Evolutionary conservation across 1,140 invertebrate species (phyloP), one percentile per base, ranked within the genome.

Genomic region (Reticulitermes speratus): DNA sequence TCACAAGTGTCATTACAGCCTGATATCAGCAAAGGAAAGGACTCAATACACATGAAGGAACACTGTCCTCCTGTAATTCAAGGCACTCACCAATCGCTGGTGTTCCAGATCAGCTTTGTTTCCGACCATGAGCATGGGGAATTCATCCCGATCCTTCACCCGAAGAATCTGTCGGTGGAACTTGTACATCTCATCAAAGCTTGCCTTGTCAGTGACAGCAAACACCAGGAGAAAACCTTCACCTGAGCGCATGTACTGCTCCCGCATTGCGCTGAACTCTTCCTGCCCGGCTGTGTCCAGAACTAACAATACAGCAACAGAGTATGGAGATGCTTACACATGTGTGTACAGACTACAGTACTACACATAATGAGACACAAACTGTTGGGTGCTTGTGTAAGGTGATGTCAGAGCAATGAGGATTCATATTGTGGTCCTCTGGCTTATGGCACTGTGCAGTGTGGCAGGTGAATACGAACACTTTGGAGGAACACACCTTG

Each of bases 281-380:
- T 99, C 98, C 91, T 99, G 98, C 0, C 98, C 98, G 59, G 98
- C 98, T 25, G 98, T 99, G 90, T 99, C 98, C 89, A 99, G 91
- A 90, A 99, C 97, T 97, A 88, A 19, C 30, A 90, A 23, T 52
- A 85, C 2, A 69, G 32, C 11, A 32, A 84, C 25, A 16, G 55
- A n/a, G 75, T 81, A 81, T 81, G 11, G 2, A 81, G 9, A 48
- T 9, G 45, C 9, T 16, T 48, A 16, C 0, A 48, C 45, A 12
- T 48, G 14, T 48, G 45, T 48, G 45, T 16, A 48, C 45, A 48
- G 9, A 48, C 45, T 48, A 16, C 45, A 48, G 45, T 1, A 16
- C 3, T 48, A 48, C 9, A 48, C 45, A 48, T 12, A 48, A 48
- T 48, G 45, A 48, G 14, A 1, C 45, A 48, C 45, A 48, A 48